A percentile compares a stretch with the other conserved stretches of the same genome.
Evolutionary conservation across 2,797 vertebrate genomes (phyloP).

Genomic region (Oreochromis grahami): DNA sequence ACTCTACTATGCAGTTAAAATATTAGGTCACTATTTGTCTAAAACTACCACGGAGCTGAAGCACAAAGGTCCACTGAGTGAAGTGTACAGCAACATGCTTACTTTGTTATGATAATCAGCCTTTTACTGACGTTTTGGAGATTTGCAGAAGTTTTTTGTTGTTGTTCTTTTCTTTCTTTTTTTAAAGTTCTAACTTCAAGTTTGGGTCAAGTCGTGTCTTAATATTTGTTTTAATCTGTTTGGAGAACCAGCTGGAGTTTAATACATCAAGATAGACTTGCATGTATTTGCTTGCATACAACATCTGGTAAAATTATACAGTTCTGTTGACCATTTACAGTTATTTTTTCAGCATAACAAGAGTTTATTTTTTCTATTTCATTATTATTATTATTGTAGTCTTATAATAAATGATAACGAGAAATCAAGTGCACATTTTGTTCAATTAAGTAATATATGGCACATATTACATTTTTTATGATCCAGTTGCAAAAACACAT

Average conservation of each 20-base stretch:
- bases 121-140: not conserved
- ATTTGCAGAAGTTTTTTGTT: not conserved
- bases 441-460: not conserved
- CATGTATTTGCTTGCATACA: not conserved
- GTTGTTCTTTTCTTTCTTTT: not conserved
- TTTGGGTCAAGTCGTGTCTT: not conserved
- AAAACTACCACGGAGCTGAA: not conserved
- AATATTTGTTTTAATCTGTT: constrained; percentile 1
- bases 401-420: not conserved
- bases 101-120: not conserved
- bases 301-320: not conserved
- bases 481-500: fast-evolving
- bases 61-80: not conserved
- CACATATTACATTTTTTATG: fast-evolving
- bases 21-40: constrained; percentile 4
- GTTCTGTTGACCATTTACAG: not conserved
- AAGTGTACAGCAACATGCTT: not conserved
- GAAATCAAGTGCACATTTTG: fast-evolving
- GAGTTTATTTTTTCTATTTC: not conserved
- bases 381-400: not conserved
- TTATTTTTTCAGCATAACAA: not conserved
- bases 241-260: not conserved
- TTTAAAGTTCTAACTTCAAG: not conserved
- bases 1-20: constrained; percentile 11
- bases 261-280: not conserved